Conservation (phyloP, 2,113 vertebrate species). For the Rallus limicola region DNA sequence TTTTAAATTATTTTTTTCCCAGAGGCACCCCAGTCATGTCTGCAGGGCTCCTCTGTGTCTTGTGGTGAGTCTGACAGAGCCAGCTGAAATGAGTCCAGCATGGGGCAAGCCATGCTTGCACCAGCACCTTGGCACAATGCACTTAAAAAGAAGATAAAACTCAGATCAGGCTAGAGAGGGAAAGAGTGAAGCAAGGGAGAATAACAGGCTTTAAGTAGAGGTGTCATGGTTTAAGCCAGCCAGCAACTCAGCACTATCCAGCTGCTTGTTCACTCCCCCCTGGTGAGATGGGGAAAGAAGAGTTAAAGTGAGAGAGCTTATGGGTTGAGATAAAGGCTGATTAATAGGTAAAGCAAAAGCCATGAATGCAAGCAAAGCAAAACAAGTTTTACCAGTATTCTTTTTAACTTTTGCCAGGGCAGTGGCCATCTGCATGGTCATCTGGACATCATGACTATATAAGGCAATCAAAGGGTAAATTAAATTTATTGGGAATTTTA, state of each 20-base stretch:
- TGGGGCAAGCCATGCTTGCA: too few species aligned
- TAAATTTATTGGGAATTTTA: neutral
- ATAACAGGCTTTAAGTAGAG: neutral
- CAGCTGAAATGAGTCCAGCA: neutral
- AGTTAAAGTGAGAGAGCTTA: too few species aligned
- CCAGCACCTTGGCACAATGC: accelerated
- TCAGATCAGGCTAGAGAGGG: neutral
- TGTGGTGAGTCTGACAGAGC: neutral
- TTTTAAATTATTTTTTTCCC: neutral
- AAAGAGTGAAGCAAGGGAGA: neutral
- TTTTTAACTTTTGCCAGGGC: neutral
- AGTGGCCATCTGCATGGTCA: neutral
- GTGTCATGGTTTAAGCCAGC: neutral
- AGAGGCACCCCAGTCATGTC: neutral
- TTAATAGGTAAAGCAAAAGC: too few species aligned
- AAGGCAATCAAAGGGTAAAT: neutral
- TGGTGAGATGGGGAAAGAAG: too few species aligned
- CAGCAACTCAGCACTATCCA: too few species aligned
- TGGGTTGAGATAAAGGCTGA: too few species aligned
- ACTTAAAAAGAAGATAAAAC: neutral
- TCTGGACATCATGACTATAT: neutral
- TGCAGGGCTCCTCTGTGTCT: neutral
- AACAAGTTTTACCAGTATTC: neutral
- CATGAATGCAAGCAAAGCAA: too few species aligned
- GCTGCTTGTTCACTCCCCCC: too few species aligned